phyloP scores from a whole-genome alignment of 2,113 vertebrate species.

The Istiophorus platypterus region DNA sequence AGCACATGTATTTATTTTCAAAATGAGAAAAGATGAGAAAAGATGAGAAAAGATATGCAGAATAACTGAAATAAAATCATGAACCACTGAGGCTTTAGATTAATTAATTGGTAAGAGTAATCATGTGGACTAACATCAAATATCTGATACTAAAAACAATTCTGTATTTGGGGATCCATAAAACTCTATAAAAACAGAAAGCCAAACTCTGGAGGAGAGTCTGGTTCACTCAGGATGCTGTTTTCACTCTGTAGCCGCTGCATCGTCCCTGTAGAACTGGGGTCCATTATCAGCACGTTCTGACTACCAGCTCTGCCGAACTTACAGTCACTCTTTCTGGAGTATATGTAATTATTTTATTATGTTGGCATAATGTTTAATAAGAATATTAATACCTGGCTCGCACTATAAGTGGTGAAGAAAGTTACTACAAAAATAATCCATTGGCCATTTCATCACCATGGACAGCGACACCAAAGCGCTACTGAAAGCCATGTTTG shows the following conservation, averaged over 20 bases:
- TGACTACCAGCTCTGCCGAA: constrained; percentile 18
- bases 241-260: constrained; percentile 22
- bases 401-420: not conserved
- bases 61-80: not conserved
- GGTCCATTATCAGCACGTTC: constrained; percentile 21
- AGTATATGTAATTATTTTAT: no score
- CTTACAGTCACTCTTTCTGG: constrained; percentile 30
- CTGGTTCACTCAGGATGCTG: constrained; percentile 29
- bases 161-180: not conserved
- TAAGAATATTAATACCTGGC: not conserved
- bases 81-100: not conserved
- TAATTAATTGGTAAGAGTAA: no score
- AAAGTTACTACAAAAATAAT: no score
- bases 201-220: constrained; percentile 32
- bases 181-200: not conserved
- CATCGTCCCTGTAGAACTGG: constrained; percentile 19
- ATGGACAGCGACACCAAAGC: not conserved
- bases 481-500: rapidly evolving
- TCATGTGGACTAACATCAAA: no score
- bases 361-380: not conserved
- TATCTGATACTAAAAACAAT: not conserved
- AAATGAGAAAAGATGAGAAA: no score
- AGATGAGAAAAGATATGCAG: not conserved
- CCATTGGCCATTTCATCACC: not conserved
- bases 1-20: not conserved